Evolutionary conservation across 2,797 vertebrate species (phyloP).

Genomic region (Lagorchestes hirsutus): DNA sequence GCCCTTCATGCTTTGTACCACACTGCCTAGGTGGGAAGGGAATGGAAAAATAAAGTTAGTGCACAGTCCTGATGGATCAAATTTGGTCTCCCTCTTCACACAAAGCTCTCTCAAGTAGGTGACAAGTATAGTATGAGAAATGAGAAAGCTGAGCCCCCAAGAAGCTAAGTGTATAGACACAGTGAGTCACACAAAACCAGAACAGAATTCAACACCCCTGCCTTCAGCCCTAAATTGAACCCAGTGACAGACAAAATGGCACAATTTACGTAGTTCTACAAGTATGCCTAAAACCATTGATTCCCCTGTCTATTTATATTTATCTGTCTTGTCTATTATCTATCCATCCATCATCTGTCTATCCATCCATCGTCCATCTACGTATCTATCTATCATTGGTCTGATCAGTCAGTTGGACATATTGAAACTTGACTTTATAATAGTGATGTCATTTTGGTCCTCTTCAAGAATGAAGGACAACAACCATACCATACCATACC

Average conservation of each 20-base stretch:
- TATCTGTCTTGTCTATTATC: neutral
- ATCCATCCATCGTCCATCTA: too few species aligned
- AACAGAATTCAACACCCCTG: slow-evolving; percentile 15
- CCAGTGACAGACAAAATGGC: neutral
- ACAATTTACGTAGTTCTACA: slow-evolving; percentile 41
- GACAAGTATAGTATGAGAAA: slow-evolving; percentile 30
- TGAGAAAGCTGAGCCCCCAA: slow-evolving; percentile 34
- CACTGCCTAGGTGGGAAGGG: neutral
- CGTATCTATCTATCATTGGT: too few species aligned
- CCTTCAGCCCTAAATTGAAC: slow-evolving; percentile 18
- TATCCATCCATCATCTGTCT: neutral
- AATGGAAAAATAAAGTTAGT: neutral
- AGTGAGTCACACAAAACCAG: slow-evolving; percentile 17
- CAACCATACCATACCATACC: too few species aligned
- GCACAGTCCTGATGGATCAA: neutral
- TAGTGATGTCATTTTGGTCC: too few species aligned
- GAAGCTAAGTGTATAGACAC: neutral
- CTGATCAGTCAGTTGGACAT: too few species aligned
- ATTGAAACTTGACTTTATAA: too few species aligned
- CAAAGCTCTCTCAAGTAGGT: slow-evolving; percentile 41
- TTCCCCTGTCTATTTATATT: neutral
- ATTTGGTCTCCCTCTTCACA: neutral
- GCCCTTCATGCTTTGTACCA: neutral
- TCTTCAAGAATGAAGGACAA: too few species aligned
- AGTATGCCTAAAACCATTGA: slow-evolving; percentile 30